Base-by-base conservation (phyloP, 2,113 vertebrate genomes). In the Trachemys scripta region DNA sequence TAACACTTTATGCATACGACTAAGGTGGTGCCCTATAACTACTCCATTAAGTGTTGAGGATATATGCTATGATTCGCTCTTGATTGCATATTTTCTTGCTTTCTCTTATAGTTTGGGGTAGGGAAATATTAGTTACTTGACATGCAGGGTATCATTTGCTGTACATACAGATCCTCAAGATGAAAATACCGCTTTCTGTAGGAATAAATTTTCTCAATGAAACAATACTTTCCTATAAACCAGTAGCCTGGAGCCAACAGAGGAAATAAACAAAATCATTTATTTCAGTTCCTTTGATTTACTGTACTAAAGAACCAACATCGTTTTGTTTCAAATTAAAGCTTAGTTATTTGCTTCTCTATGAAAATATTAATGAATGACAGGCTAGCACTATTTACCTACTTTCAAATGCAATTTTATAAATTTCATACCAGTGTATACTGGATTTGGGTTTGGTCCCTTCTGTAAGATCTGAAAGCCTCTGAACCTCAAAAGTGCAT, bases 311-410 rank as follows among this genome's bases (percentile, higher is more conserved):
- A 95, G 82, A 90, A n/a, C 56, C 59, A 90, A 57, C 38, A 94
- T n/a, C 95, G 80, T 42, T 87, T 59, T 86, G 35, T 87, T 96
- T 94, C 42, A 90, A 89, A 51, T 25, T 62, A 88, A 93, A 5
- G 16, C 76, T 89, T 91, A 95, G 42, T 89, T 96, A 95, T 38
- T 92, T 94, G 29, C 10, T 96, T 96, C 80, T 94, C 49, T 38
- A 95, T n/a, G 89, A 97, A 96, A 93, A 95, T 27, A 50, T 90
- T 94, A 96, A 94, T 92, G 97, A 97, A 93, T 75, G 31, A 78
- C 27, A 90, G 2, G 10, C 49, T 80, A 88, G 51, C 75, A 87
- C 42, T 93, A 89, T 86, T 22, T 93, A 86, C 62, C 5, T 62
- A 35, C 72, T 6, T 59, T 79, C 14, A 90, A 94, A 95, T 22